A percentile compares a stretch with the other conserved stretches of the same genome.
Conservation (phyloP, 2,888 invertebrate genomes). For the Hyposoter didymator region DNA sequence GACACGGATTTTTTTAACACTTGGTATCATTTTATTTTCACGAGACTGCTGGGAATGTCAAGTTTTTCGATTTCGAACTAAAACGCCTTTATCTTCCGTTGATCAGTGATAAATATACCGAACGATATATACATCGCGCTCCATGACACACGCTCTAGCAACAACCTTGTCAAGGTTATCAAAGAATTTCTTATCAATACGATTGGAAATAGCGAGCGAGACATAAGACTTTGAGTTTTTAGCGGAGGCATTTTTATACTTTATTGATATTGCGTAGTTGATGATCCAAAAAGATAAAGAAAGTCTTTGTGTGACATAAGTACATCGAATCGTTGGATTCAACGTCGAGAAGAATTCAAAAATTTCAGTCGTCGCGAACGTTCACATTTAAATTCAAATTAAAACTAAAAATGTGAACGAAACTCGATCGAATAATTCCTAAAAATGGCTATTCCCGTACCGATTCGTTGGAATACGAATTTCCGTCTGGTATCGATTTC, state of each 20-base stretch:
- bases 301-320: not conserved
- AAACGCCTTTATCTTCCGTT: not conserved
- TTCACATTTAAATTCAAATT: not conserved
- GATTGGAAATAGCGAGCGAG: slow-evolving; percentile 48
- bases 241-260: slow-evolving; percentile 7
- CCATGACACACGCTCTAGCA: slow-evolving; percentile 19
- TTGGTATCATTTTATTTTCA: not conserved
- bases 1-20: slow-evolving; percentile 8
- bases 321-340: not conserved
- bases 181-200: slow-evolving; percentile 50
- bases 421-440: not conserved
- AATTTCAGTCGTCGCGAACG: not conserved
- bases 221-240: slow-evolving; percentile 29
- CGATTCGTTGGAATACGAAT: slow-evolving; percentile 32
- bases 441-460: slow-evolving; percentile 11
- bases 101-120: slow-evolving; percentile 5
- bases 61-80: not conserved
- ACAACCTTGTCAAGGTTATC: slow-evolving; percentile 64
- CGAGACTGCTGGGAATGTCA: not conserved
- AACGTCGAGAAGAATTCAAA: not conserved
- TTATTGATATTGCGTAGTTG: slow-evolving; percentile 29
- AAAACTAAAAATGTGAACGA: not conserved
- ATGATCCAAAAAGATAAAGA: slow-evolving; percentile 20
- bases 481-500: slow-evolving; percentile 31
- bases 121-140: not conserved